Evolutionary conservation across 2,888 invertebrate species (phyloP), one percentile per base, ranked within the genome.

Genomic region (Phrixothrix hirtus): DNA sequence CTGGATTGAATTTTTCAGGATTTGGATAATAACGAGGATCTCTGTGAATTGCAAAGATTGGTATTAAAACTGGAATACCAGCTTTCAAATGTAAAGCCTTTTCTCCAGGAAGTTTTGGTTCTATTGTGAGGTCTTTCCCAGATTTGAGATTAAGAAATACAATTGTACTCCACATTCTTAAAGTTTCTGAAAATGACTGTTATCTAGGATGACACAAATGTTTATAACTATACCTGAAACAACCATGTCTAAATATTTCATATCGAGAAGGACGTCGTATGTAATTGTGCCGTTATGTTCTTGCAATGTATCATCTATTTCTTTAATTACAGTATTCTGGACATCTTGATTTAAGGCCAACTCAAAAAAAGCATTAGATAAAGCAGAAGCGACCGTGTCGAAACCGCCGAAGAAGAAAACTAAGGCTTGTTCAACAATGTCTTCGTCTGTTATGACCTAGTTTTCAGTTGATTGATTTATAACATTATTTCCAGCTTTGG

Each of bases 281-380:
- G n/a, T n/a, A n/a, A n/a, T n/a, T n/a, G n/a, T n/a, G n/a, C n/a
- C n/a, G n/a, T n/a, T n/a, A n/a, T n/a, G 51, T 49, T 5, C 79
- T 77, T 10, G 70, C 75, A 27, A 86, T 79, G 72, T 86, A 85
- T 29, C n/a, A n/a, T n/a, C n/a, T n/a, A n/a, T n/a, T n/a, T n/a
- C n/a, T n/a, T n/a, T n/a, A n/a, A n/a, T n/a, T 0, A 86, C 70
- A 42, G 68, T 77, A 2, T 78, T 73, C 66, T 86, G 85, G 0
- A 82, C 68, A 0, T 85, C 82, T 12, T 79, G 78, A 69, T 85
- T 78, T 2, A 79, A 41, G 21, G 83, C 82, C 15, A 86, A 63
- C 65, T 85, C 85, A 34, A 83, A 77, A 0, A 81, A 69, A 0
- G 79, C 65, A 52, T 84, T 83, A 0, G 75, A 76, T 62, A 80